These are phyloP conservation scores for Leucosticte australis DNA, from an alignment of 2,113 vertebrate species.

Conservation along the genomic window DNA sequence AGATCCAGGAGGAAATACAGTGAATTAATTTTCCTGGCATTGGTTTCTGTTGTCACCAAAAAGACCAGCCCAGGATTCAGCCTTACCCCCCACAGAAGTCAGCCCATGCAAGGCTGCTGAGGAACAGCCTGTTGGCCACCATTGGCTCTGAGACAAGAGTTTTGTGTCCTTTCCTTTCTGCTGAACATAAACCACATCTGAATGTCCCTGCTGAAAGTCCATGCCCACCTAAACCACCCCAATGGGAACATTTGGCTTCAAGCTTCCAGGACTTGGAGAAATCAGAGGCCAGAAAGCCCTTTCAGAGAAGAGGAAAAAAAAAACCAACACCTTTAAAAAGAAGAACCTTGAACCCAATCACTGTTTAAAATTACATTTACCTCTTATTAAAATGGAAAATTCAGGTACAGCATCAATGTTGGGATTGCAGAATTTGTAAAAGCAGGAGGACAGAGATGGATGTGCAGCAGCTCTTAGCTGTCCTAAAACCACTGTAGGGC, in stretches of 20 bases:
- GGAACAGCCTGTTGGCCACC: background rate
- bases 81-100: background rate
- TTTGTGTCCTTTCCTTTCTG: background rate
- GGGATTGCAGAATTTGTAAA: background rate
- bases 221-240: background rate
- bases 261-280: background rate
- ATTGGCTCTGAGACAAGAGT: background rate
- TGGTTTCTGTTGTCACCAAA: background rate
- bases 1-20: background rate
- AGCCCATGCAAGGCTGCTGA: background rate
- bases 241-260: background rate
- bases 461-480: background rate
- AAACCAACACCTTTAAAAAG: background rate
- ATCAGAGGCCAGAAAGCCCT: background rate
- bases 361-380: background rate
- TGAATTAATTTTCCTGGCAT: background rate
- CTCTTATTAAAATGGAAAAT: background rate
- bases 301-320: background rate
- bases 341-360: rapidly evolving
- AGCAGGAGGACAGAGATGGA: background rate
- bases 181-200: background rate
- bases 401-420: background rate
- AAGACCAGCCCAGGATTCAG: background rate
- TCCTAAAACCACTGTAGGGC: background rate
- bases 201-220: background rate